phyloP scores from a whole-genome alignment of 2,113 vertebrate species.

The Delphinapterus leucas region DNA sequence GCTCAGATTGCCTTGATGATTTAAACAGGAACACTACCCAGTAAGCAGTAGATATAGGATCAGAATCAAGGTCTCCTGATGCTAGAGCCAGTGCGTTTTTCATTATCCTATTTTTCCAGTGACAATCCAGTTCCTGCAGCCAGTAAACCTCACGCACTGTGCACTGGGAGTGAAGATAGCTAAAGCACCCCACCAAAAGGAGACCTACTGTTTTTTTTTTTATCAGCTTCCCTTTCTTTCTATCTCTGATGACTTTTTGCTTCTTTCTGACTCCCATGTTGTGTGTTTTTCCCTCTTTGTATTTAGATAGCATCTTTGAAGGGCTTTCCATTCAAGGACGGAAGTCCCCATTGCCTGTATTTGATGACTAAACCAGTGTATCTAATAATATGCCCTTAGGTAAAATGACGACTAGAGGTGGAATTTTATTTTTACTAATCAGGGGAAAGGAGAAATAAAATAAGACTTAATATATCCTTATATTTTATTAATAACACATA shows the following conservation, averaged over 20 bases:
- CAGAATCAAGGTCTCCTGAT: not conserved
- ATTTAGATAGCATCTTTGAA: not conserved
- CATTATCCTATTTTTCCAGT: not conserved
- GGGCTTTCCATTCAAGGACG: not conserved
- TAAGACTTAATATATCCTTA: not conserved
- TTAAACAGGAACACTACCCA: not conserved
- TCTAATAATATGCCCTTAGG: not conserved
- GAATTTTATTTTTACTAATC: not conserved
- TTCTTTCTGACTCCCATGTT: not conserved
- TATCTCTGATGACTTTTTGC: not conserved
- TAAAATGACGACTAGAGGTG: not conserved
- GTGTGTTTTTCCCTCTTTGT: not conserved
- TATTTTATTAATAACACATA: not conserved
- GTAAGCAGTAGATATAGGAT: not conserved
- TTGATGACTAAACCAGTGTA: not conserved
- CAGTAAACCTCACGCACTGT: not conserved
- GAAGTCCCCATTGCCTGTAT: not conserved
- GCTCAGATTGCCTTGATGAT: not conserved
- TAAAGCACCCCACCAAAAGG: rapidly evolving
- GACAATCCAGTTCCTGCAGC: not conserved
- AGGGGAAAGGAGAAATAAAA: not conserved
- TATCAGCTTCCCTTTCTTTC: not conserved
- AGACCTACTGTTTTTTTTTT: not conserved
- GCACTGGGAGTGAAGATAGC: not conserved
- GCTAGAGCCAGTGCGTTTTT: not conserved